A percentile compares a stretch with the other conserved stretches of the same genome.
Conservation (phyloP, 2,797 vertebrate species). For the Typhlichthys subterraneus region DNA sequence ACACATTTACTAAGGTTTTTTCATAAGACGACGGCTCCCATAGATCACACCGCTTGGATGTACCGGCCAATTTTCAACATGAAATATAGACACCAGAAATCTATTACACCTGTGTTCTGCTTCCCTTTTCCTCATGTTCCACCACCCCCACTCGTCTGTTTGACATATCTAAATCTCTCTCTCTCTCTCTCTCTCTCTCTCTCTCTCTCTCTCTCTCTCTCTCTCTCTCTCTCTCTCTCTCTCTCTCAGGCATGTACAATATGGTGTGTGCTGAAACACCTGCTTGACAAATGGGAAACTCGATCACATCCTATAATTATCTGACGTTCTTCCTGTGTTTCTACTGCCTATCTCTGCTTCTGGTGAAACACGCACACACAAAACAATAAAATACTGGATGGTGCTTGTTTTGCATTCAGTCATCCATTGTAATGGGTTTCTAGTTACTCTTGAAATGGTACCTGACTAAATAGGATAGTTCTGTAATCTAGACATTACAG, state of each 20-base stretch:
- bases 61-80: slow-evolving; percentile 99
- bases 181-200: slow-evolving; percentile 42
- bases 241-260: slow-evolving; percentile 65
- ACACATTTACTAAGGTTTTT: slow-evolving; percentile 99
- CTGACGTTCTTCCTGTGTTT: slow-evolving; percentile 63
- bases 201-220: slow-evolving; percentile 6
- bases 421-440: no score
- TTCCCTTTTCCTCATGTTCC: slow-evolving; percentile 40
- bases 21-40: slow-evolving; percentile 98
- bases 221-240: slow-evolving; percentile 31
- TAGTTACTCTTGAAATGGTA: no score
- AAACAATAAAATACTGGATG: slow-evolving; percentile 1
- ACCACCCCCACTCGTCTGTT: slow-evolving; percentile 12
- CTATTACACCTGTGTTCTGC: slow-evolving; percentile 91
- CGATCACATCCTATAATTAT: slow-evolving; percentile 71
- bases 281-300: slow-evolving; percentile 65
- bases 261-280: slow-evolving; percentile 58
- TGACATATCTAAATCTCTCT: slow-evolving; percentile 19
- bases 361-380: neutral
- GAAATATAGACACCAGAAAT: slow-evolving; percentile 99
- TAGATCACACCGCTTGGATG: slow-evolving; percentile 97
- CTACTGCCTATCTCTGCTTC: slow-evolving; percentile 30
- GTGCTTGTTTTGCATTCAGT: neutral
- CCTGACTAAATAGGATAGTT: no score
- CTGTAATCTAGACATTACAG: no score